Base-by-base conservation (phyloP, 1,140 invertebrate genomes). In the Drosophila kanapiae region DNA sequence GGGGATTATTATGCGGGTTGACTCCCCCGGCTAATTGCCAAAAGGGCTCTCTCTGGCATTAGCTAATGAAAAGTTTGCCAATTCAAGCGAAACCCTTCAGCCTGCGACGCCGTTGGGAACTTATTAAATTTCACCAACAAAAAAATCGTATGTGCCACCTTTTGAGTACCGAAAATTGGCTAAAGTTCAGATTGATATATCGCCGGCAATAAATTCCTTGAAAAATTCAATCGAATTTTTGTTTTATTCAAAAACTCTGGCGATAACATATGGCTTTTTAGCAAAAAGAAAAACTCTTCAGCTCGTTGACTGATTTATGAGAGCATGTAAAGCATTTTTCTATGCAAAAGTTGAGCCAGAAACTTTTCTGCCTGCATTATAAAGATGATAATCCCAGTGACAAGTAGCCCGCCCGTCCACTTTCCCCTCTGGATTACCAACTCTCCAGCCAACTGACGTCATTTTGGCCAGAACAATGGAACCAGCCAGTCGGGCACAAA, bases 331-430 rank as follows among this genome's bases (percentile, higher is more conserved):
- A 59, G 16, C 49, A 31, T 51, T 58, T 71, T 48, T 42, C 27
- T 29, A 43, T 48, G 43, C 14, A 42, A 72, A 72, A 72, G 67
- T 72, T 72, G 8, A 40, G 31, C 37, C 6, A 47, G 31, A 45
- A 74, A 74, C 53, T 74, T 74, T 72, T 59, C 18, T 60, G 42
- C 23, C 10, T 31, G 51, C 37, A 59, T 60, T 49, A 51, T 72
- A 72, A 49, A 51, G 70, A 72, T 60, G 45, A 60, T 72, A 72
- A 72, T 72, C 70, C 67, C 45, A 59, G 69, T 27, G 65, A 70
- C 51, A 58, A 58, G 51, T 69, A 14, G n/a, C 9, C 18, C 37
- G 1, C 23, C 48, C 14, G 2, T 27, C 27, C 3, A 11, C 23
- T n/a, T 6, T 23, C 13, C 4, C 18, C 35, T n/a, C n/a, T 38